Evolutionary conservation across 2,113 vertebrate genomes (phyloP).

Genomic region (Atherinomorus stipes): DNA sequence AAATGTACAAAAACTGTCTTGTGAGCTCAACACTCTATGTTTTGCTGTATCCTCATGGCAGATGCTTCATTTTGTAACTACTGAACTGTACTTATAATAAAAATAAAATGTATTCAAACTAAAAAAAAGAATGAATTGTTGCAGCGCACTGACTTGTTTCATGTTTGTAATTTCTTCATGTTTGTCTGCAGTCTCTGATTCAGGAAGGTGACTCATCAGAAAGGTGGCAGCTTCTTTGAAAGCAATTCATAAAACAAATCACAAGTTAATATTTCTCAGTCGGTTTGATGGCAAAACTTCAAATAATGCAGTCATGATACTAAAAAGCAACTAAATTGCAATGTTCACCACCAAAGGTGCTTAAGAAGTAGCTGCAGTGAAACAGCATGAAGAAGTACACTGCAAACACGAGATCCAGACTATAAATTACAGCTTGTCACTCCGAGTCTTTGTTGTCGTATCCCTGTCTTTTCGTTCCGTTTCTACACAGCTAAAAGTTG

Average conservation of each 20-base stretch:
- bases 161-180: constrained; percentile 46
- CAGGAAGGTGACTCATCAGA: background rate
- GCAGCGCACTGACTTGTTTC: constrained; percentile 54
- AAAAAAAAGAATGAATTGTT: constrained; percentile 68
- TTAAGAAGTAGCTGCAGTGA: too few relatives aligned
- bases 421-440: background rate
- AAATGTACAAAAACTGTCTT: constrained; percentile 84
- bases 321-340: background rate
- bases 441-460: too few relatives aligned
- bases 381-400: too few relatives aligned
- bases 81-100: constrained; percentile 91
- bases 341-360: too few relatives aligned
- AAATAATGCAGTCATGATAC: constrained; percentile 15
- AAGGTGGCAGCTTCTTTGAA: background rate
- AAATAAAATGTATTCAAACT: constrained; percentile 90
- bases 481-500: too few relatives aligned
- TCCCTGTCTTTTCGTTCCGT: too few relatives aligned
- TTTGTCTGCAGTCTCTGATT: background rate
- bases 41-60: constrained; percentile 88
- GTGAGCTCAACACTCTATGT: constrained; percentile 85
- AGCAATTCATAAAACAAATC: background rate
- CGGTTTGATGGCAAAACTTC: constrained; percentile 35
- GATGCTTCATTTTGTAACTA: constrained; percentile 90
- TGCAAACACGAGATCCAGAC: too few relatives aligned
- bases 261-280: constrained; percentile 48